A percentile compares a stretch with the other conserved stretches of the same genome.
Evolutionary conservation across 2,888 invertebrate species (phyloP).

Genomic region (Cremastinae sp.): DNA sequence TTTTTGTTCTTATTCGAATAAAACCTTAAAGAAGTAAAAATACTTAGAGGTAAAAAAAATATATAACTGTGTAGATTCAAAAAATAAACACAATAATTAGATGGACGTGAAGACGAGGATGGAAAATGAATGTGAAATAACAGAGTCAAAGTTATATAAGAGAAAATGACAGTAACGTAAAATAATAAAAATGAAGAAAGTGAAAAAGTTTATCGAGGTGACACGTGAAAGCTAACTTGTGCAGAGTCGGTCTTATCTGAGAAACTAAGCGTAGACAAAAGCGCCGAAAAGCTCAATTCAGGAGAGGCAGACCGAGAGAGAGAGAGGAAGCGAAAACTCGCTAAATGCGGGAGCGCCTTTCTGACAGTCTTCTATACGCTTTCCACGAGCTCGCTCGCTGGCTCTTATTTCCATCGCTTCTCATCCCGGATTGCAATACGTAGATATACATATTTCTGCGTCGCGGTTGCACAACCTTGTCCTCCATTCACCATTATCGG

Average conservation of each 20-base stretch:
- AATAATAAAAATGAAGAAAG: not conserved
- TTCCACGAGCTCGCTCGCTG: not conserved
- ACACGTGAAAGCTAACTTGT: not conserved
- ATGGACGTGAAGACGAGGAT: no score
- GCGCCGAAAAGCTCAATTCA: not conserved
- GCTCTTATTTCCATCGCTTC: slow-evolving; percentile 16
- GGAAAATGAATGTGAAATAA: no score
- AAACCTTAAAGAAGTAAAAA: no score
- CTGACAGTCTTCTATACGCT: not conserved
- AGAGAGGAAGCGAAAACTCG: not conserved
- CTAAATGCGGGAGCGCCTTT: not conserved
- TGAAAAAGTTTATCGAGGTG: not conserved
- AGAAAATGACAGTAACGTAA: not conserved
- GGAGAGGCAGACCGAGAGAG: not conserved
- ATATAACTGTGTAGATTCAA: no score
- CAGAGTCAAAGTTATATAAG: no score
- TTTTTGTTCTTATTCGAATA: no score
- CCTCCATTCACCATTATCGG: slow-evolving; percentile 14
- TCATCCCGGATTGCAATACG: not conserved
- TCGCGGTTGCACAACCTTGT: slow-evolving; percentile 16
- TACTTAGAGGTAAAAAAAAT: no score
- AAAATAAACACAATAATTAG: no score
- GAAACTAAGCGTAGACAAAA: not conserved
- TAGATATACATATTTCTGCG: not conserved
- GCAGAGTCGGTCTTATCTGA: not conserved